A percentile compares a stretch with the other conserved stretches of the same genome.
phyloP scores from a whole-genome alignment of 1,140 invertebrate species.

The Drosophila insularis region DNA sequence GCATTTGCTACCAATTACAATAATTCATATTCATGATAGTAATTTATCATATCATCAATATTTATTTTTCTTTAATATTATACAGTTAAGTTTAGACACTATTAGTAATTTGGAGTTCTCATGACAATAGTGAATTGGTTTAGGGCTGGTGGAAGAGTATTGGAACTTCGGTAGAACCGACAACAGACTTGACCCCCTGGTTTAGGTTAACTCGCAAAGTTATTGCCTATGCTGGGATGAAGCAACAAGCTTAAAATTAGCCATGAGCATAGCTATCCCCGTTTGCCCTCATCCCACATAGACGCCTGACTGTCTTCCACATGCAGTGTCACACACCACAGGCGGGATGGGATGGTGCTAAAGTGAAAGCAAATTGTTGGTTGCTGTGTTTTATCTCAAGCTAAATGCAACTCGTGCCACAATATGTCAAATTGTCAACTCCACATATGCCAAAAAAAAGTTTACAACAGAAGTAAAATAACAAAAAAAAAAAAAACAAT shows the following conservation, averaged over 20 bases:
- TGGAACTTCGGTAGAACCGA: not conserved
- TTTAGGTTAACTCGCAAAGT: not conserved
- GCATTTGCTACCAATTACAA: no score
- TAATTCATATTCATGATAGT: no score
- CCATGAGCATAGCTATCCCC: not conserved
- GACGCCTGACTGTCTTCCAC: constrained; percentile 12
- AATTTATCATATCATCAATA: no score
- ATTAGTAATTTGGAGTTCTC: no score
- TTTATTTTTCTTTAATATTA: not conserved
- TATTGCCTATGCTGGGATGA: constrained; percentile 5
- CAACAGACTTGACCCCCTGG: not conserved
- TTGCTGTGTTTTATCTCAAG: constrained; percentile 11
- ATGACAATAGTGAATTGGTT: no score
- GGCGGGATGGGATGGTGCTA: not conserved
- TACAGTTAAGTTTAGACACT: no score
- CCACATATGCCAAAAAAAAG: constrained; percentile 4
- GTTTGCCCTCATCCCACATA: not conserved
- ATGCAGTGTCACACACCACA: constrained; percentile 17
- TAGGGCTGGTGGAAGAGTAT: not conserved
- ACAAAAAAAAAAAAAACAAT: constrained; percentile 5
- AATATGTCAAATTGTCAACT: constrained; percentile 31
- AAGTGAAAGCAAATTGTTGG: constrained; percentile 18
- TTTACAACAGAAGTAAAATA: not conserved
- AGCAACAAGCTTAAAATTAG: constrained; percentile 52
- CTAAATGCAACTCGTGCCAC: constrained; percentile 13